phyloP scores from a whole-genome alignment of 2,888 invertebrate genomes.

The Drosophila mulleri region DNA sequence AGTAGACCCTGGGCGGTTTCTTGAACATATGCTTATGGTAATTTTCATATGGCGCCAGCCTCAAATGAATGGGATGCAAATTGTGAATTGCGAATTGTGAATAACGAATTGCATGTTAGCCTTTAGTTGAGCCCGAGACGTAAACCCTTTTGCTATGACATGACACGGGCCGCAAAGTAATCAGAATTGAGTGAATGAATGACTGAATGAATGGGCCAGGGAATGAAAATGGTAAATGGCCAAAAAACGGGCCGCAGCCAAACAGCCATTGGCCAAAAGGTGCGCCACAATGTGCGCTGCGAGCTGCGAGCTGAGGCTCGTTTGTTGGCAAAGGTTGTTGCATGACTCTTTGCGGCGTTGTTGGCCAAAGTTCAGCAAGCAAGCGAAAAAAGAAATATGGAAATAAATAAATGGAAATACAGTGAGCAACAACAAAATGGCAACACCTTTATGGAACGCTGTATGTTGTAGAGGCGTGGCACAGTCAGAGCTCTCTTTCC shows the following conservation, averaged over 20 bases:
- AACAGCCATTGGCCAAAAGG: constrained; percentile 51
- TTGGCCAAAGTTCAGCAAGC: constrained; percentile 72
- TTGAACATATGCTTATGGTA: constrained; percentile 66
- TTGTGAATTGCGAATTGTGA: constrained; percentile 1
- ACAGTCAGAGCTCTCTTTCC: constrained; percentile 27
- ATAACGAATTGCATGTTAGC: constrained; percentile 23
- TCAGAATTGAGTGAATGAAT: constrained; percentile 45
- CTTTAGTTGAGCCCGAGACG: constrained; percentile 36
- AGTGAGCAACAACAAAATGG: constrained; percentile 17
- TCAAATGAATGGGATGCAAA: constrained; percentile 40
- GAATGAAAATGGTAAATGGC: constrained; percentile 29
- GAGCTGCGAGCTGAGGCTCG: neutral
- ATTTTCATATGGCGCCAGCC: constrained; percentile 67
- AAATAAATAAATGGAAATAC: neutral
- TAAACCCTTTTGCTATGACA: constrained; percentile 73
- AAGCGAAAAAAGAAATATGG: constrained; percentile 6
- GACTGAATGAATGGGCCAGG: constrained; percentile 26
- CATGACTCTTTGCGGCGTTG: constrained; percentile 67
- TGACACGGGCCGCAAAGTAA: constrained; percentile 61
- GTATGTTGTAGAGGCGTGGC: constrained; percentile 14
- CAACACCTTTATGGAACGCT: constrained; percentile 35
- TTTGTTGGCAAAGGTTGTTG: constrained; percentile 44
- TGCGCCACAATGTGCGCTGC: constrained; percentile 48
- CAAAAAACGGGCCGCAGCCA: constrained; percentile 34
- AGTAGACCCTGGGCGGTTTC: constrained; percentile 56